A percentile compares a stretch with the other conserved stretches of the same genome.
Conservation (phyloP, 2,888 invertebrate genomes). For the Glyphotaelius pellucidus region DNA sequence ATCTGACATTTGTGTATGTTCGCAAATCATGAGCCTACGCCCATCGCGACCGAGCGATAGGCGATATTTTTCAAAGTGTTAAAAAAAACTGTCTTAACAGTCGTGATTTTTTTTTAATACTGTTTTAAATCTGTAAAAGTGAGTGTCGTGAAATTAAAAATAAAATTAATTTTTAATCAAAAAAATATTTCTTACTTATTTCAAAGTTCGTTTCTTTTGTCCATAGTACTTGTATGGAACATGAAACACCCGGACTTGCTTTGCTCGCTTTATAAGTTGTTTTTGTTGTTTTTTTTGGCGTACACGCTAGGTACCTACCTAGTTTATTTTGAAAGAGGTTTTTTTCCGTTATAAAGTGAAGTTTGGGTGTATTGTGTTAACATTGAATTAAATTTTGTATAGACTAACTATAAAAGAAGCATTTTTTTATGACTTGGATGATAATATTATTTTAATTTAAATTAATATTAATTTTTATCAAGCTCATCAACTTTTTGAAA, state of each 20-base stretch:
- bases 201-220: constrained; percentile 43
- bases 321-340: constrained; percentile 15
- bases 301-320: background rate
- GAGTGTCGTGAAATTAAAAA: constrained; percentile 4
- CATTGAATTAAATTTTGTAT: background rate
- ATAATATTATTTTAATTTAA: background rate
- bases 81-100: background rate
- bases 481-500: background rate
- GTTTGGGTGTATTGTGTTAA: background rate
- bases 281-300: constrained; percentile 38
- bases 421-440: background rate
- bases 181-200: constrained; percentile 10
- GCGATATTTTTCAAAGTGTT: constrained; percentile 52
- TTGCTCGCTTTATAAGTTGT: background rate
- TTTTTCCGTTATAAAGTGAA: background rate
- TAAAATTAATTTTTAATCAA: background rate
- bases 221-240: background rate
- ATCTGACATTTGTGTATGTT: constrained; percentile 50
- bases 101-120: constrained; percentile 3
- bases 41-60: constrained; percentile 32
- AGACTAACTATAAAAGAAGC: background rate
- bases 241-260: constrained; percentile 33
- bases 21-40: constrained; percentile 55
- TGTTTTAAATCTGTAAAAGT: constrained; percentile 27
- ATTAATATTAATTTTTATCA: too few species aligned